Conservation (phyloP, 2,888 invertebrate species). For the Eremobia ochroleuca region DNA sequence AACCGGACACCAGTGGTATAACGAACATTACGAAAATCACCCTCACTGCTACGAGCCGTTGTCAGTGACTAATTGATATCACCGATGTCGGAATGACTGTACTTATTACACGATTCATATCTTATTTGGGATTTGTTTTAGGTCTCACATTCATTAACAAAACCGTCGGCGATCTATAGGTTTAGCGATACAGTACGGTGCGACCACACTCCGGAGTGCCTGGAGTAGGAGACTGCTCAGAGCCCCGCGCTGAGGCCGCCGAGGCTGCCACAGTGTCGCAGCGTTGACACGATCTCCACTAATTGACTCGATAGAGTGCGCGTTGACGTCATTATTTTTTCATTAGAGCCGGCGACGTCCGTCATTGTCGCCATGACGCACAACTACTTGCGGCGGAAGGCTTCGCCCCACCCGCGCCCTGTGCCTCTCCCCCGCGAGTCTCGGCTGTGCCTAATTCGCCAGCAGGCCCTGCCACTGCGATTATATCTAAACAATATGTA, state of each 20-base stretch:
- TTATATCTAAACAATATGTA: not conserved
- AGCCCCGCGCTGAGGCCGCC: too few relatives aligned
- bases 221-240: not conserved
- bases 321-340: slow-evolving; percentile 60
- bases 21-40: not conserved
- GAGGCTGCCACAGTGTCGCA: not conserved
- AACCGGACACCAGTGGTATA: not conserved
- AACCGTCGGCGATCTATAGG: not conserved
- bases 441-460: not conserved
- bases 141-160: not conserved
- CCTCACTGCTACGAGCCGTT: too few relatives aligned
- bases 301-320: slow-evolving; percentile 13
- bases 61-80: not conserved
- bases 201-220: not conserved
- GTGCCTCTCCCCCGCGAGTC: not conserved
- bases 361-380: slow-evolving; percentile 33
- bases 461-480: not conserved
- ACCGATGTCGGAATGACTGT: not conserved
- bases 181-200: not conserved
- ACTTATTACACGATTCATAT: not conserved
- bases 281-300: not conserved
- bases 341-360: slow-evolving; percentile 53
- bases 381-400: slow-evolving; percentile 32
- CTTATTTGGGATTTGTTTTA: not conserved
- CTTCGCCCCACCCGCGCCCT: slow-evolving; percentile 2